phyloP scores from a whole-genome alignment of 2,888 invertebrate genomes.

The Temnothorax ravouxi region DNA sequence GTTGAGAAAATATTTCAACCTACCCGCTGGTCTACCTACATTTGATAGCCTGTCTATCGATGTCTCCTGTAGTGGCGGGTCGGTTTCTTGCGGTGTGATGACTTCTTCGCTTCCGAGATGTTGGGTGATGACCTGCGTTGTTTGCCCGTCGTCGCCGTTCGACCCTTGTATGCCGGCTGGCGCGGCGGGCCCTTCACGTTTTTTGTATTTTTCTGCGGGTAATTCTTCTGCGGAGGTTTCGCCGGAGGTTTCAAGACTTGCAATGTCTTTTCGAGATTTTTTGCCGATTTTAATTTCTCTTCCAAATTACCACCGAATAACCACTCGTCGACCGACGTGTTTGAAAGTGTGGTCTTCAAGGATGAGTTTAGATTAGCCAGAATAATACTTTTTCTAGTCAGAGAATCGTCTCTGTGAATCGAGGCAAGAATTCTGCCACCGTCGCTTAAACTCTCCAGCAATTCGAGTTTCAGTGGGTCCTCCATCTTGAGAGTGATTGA shows the following conservation, averaged over 20 bases:
- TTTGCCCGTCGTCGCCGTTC: not conserved
- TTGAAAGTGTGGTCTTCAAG: no score
- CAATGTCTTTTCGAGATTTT: not conserved
- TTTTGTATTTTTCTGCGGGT: not conserved
- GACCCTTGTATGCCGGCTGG: not conserved
- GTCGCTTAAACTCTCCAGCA: no score
- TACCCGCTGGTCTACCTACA: not conserved
- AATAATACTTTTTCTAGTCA: not conserved
- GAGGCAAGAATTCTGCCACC: not conserved
- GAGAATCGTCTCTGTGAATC: not conserved
- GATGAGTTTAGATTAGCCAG: not conserved
- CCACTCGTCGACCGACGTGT: not conserved
- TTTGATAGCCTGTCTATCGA: not conserved
- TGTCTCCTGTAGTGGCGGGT: not conserved
- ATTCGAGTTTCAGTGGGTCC: no score
- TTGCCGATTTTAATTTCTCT: not conserved
- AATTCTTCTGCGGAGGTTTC: not conserved
- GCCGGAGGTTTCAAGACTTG: not conserved
- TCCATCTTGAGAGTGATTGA: no score
- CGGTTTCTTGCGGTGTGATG: not conserved
- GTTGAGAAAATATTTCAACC: not conserved
- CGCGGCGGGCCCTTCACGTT: not conserved
- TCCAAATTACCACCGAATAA: not conserved
- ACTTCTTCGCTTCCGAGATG: not conserved
- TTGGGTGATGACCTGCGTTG: not conserved